Percentiles rank a stretch among this genome's conserved stretches.
phyloP scores from a whole-genome alignment of 2,888 invertebrate genomes.

The Drosophila meridiana region DNA sequence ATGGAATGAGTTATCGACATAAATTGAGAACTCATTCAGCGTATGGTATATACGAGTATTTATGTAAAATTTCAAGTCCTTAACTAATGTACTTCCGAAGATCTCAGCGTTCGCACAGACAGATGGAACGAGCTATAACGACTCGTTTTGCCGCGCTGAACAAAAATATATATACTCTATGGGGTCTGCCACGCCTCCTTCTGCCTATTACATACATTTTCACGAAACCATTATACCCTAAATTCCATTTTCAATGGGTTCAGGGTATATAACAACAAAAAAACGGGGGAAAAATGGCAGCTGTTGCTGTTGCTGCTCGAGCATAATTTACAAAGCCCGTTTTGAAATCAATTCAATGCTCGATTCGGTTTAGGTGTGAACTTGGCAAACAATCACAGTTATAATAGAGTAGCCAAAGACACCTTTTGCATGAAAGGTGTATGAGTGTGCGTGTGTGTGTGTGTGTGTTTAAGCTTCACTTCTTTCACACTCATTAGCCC shows the following conservation, averaged over 20 bases:
- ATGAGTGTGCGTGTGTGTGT: not conserved
- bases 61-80: too few species aligned
- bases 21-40: too few species aligned
- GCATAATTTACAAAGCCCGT: constrained; percentile 59
- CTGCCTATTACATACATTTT: too few species aligned
- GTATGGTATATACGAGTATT: too few species aligned
- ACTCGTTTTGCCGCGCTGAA: too few species aligned
- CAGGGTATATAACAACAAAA: not conserved
- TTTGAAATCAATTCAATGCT: constrained; percentile 55
- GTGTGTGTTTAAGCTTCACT: not conserved
- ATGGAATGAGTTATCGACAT: too few species aligned
- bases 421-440: not conserved
- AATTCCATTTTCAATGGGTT: too few species aligned
- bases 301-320: constrained; percentile 1
- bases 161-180: too few species aligned
- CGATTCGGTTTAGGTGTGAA: constrained; percentile 47
- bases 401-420: not conserved
- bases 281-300: not conserved
- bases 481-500: constrained; percentile 4
- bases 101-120: too few species aligned
- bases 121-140: too few species aligned
- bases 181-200: too few species aligned
- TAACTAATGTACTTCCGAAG: too few species aligned
- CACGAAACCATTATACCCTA: not conserved
- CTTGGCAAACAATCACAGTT: constrained; percentile 36